phyloP scores from a whole-genome alignment of 2,113 vertebrate species.

The Donacobius atricapilla region DNA sequence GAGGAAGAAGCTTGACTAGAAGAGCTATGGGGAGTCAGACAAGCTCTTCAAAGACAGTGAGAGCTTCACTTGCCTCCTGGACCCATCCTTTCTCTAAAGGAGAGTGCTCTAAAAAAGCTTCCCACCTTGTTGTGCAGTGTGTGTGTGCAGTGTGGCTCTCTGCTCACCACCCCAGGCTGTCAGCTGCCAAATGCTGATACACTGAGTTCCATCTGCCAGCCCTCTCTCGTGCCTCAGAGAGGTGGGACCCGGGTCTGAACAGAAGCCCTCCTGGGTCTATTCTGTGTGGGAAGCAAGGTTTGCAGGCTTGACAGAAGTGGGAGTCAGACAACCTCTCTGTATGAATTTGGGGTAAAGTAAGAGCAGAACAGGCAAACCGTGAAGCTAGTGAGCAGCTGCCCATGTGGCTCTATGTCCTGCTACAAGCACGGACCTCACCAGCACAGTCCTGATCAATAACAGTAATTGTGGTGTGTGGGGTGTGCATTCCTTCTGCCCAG shows the following conservation, averaged over 20 bases:
- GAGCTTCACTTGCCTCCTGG: not conserved
- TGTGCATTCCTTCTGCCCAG: not conserved
- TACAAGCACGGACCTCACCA: not conserved
- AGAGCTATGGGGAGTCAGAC: not conserved
- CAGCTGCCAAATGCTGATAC: not conserved
- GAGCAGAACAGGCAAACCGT: not conserved
- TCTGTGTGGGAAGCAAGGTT: not conserved
- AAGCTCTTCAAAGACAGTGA: not conserved
- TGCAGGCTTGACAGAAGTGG: not conserved
- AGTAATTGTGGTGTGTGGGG: rapidly evolving
- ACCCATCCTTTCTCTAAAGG: not conserved
- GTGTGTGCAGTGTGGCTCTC: not conserved
- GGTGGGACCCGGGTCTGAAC: not conserved
- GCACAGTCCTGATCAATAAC: not conserved
- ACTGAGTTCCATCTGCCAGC: not conserved
- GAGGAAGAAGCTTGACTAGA: not conserved
- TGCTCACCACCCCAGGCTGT: not conserved
- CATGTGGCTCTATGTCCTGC: rapidly evolving
- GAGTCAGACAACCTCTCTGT: not conserved
- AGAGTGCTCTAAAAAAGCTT: not conserved
- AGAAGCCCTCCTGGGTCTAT: not conserved
- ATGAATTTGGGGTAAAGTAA: not conserved
- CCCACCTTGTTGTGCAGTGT: rapidly evolving
- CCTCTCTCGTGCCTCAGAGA: not conserved
- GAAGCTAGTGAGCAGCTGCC: not conserved